Conservation (phyloP, 1,140 invertebrate species). For the Musca vetustissima region DNA sequence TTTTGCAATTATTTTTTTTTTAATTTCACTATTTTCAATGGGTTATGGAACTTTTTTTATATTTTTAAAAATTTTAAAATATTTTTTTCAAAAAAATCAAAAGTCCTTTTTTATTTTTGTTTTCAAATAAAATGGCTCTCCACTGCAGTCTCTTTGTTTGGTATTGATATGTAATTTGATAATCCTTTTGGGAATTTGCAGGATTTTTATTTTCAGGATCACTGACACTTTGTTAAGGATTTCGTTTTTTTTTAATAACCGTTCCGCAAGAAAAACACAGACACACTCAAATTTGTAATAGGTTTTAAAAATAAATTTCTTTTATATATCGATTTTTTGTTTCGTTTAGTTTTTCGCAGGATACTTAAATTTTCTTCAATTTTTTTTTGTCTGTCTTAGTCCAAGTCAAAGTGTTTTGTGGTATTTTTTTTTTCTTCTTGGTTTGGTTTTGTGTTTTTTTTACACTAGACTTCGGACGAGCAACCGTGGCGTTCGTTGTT, state of each 20-base stretch:
- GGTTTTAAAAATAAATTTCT: no score
- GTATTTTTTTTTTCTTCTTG: slow-evolving; percentile 9
- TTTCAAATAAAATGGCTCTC: no score
- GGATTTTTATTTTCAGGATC: no score
- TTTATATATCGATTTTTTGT: slow-evolving; percentile 4
- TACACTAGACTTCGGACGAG: slow-evolving; percentile 17
- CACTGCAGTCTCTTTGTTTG: no score
- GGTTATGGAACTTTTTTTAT: background rate
- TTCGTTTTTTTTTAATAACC: no score
- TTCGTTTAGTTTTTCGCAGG: slow-evolving; percentile 8
- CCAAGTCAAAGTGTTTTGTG: background rate
- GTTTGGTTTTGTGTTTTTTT: slow-evolving; percentile 1
- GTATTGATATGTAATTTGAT: no score
- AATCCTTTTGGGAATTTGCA: no score
- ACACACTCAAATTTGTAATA: no score
- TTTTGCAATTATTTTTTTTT: background rate
- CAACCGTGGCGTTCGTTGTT: slow-evolving; percentile 13
- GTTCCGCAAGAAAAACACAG: no score
- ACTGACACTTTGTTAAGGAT: no score
- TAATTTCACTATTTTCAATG: background rate
- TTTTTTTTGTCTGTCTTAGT: background rate
- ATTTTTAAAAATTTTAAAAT: background rate
- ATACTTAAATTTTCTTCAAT: background rate
- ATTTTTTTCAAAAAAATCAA: slow-evolving; percentile 10
- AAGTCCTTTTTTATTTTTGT: background rate